Base-by-base conservation (phyloP, 2,888 invertebrate genomes). In the Desoria tigrina region DNA sequence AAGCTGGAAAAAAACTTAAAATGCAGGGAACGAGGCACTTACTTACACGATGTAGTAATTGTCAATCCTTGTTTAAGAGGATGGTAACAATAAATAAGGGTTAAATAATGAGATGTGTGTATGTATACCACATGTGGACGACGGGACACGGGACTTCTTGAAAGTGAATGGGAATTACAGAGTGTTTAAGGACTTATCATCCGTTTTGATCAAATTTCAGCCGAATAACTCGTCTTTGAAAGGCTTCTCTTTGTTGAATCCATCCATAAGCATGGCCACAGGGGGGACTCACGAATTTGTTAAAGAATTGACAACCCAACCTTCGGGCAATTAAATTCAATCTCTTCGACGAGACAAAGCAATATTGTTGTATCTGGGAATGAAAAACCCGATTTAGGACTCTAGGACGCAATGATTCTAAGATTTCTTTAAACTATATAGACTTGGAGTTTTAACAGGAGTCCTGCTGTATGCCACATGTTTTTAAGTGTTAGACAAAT, bases 171-270 rank as follows among this genome's bases (percentile, higher is more conserved):
- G 26, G 24, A 55, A 55, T 55, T 55, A 55, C 55, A 9, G n/a
- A 55, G 55, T 55, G 16, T 42, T 51, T 24, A 39, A 57, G 23
- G 18, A 27, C 57, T 56, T 68, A 68, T 68, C 68, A 65, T 54
- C 59, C 45, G 53, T 23, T 65, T 49, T 65, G 49, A 68, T 68
- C 65, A 65, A 59, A 65, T 62, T 68, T 65, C 65, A 68, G 61
- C 58, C 53, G 55, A 54, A 51, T 51, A 45, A 51, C 51, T 51
- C 21, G 51, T 16, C 51, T 51, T 26, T 51, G 51, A 51, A 51
- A 51, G 51, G 4, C 51, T 51, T 23, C 16, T 51, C 18, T 51
- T 7, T 51, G 51, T 51, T 61, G 64, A 54, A 69, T 59, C 6
- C 11, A 32, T 32, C 32, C 4, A n/a, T n/a, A 32, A 32, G 32